Conservation (phyloP, 1,140 invertebrate genomes). For the Nylanderia fulva region DNA sequence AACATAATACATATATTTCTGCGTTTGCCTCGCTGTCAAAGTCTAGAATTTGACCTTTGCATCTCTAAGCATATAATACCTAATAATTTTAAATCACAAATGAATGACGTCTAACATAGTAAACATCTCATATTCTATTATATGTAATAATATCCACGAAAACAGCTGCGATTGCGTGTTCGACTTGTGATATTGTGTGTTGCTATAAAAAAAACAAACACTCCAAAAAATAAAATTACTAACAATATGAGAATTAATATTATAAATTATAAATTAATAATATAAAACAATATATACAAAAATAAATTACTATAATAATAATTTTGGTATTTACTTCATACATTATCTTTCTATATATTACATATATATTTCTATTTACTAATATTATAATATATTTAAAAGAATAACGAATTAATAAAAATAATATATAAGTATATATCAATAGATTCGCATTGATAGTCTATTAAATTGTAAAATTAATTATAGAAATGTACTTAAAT, state of each 20-base stretch:
- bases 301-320: conserved; percentile 9
- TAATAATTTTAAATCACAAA: conserved; percentile 52
- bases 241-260: not conserved
- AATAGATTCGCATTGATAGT: not conserved
- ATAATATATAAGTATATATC: not conserved
- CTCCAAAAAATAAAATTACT: not conserved
- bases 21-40: not conserved
- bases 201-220: not conserved
- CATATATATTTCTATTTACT: not conserved
- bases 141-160: not conserved
- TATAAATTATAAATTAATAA: too few species aligned
- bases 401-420: not conserved
- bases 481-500: not conserved
- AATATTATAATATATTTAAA: not conserved
- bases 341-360: not conserved
- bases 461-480: not conserved
- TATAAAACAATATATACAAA: conserved; percentile 5
- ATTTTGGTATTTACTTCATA: not conserved
- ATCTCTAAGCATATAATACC: not conserved
- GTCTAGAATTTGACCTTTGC: conserved; percentile 35
- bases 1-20: not conserved
- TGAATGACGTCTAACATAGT: not conserved
- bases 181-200: not conserved
- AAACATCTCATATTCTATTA: conserved; percentile 19
- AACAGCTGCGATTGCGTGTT: not conserved